Base-by-base conservation (phyloP, 30 jellyfish, hydroid and myxozoan genomes). In the Chrysaora quinquecirrha region DNA sequence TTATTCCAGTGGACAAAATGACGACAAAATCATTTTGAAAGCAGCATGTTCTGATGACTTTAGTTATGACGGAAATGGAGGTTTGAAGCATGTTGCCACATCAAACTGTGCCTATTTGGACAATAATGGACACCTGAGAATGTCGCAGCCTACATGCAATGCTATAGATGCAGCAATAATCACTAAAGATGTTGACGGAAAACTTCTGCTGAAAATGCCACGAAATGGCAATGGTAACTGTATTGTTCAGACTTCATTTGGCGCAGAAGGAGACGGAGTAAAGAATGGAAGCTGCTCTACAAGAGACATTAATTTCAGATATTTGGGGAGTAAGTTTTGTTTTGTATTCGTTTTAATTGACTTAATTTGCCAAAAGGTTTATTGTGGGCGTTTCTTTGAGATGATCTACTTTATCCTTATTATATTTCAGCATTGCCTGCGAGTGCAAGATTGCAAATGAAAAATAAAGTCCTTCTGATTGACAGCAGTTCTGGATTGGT, bases 1-100 rank as follows among this genome's bases (percentile, higher is more conserved):
- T 0, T 80, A 65, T 27, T 20, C 83, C n/a, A 1, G 54, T 46
- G 80, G 80, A 0, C 64, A 31, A 29, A 47, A 61, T 22, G 31
- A 34, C 24, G 67, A 67, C 61, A 49, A 25, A 18, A 50, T 80
- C 50, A 32, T 35, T 0, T 67, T 80, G 4, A 80, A 80, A 80
- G 90, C 83, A 16, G 56, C 83, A 16, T 80, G 90, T 27, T 21
- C 64, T 1, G 83, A 65, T 12, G 28, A 64, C 7, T 80, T 80
- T 77, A 80, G 83, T 0, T 80, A 35, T 52, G 83, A 65, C 38
- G 66, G 24, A 20, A 65, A 69, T 3, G 84, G 83, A 12, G 83
- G 77, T 64, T 34, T 80, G 75, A 48, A 80, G 34, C 90, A 80
- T 31, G 78, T 66, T 1, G 0, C 90, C 25, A 35, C 83, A 4